phyloP scores from a whole-genome alignment of 2,113 vertebrate genomes.

The Calyptommatus sinebrachiatus region DNA sequence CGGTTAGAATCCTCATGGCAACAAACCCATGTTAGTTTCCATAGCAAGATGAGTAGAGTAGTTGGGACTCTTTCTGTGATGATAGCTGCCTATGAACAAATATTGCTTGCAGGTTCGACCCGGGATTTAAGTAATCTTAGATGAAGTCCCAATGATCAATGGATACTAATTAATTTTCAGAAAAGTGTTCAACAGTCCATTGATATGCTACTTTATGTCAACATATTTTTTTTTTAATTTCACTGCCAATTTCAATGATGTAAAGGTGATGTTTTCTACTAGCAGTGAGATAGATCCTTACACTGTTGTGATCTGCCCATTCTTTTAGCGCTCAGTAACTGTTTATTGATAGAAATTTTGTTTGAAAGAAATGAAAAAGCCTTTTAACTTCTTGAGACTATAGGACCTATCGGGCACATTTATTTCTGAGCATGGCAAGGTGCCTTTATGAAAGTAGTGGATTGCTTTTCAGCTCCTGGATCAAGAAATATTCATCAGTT shows the following conservation, averaged over 20 bases:
- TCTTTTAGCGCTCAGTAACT: background rate
- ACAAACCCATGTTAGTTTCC: background rate
- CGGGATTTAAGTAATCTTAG: background rate
- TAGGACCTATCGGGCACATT: background rate
- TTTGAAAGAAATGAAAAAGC: too few species aligned
- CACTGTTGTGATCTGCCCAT: background rate
- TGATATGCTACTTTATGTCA: background rate
- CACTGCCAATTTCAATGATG: background rate
- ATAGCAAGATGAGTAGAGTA: background rate
- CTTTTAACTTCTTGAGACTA: too few species aligned
- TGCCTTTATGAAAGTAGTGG: background rate
- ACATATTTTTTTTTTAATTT: background rate
- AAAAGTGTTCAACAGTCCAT: background rate
- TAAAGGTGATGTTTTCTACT: background rate
- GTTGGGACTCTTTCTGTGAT: background rate
- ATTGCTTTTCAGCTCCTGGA: background rate
- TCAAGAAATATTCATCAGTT: background rate
- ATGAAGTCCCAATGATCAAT: background rate
- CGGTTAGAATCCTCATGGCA: background rate
- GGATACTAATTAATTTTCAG: too few species aligned
- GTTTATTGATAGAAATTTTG: background rate
- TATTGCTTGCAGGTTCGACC: background rate
- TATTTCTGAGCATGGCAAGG: background rate
- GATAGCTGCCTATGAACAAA: background rate
- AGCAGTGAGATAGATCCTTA: background rate